phyloP scores from a whole-genome alignment of 2,797 vertebrate species.

The Lagorchestes hirsutus region DNA sequence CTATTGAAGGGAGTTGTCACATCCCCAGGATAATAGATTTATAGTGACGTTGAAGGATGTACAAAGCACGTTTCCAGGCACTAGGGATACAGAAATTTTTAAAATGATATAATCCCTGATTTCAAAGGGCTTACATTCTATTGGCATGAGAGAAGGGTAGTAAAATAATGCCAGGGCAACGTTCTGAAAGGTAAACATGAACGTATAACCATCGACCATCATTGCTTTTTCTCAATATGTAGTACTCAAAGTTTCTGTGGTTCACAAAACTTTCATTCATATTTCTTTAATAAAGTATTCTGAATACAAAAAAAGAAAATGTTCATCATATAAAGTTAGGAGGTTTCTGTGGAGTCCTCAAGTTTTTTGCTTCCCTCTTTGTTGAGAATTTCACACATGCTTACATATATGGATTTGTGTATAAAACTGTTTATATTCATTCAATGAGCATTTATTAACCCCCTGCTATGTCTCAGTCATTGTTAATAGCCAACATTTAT shows the following conservation, averaged over 20 bases:
- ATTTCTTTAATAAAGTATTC: no score
- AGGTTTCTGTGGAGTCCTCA: not conserved
- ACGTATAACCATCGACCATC: no score
- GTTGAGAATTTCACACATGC: not conserved
- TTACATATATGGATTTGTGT: not conserved
- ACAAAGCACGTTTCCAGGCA: not conserved
- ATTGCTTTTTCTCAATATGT: no score
- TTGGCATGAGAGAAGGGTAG: not conserved
- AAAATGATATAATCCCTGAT: not conserved
- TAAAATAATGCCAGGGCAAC: no score
- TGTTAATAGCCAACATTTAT: not conserved
- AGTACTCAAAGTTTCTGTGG: no score
- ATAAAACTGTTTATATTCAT: not conserved
- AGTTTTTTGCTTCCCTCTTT: not conserved
- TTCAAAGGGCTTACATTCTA: not conserved
- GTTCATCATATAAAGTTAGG: not conserved
- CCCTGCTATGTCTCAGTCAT: not conserved
- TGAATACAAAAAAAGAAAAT: not conserved
- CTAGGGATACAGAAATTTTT: not conserved
- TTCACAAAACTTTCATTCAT: no score
- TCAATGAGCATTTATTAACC: not conserved
- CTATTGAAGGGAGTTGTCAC: not conserved
- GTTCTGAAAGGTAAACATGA: no score
- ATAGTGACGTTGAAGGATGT: not conserved
- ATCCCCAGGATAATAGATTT: not conserved